A percentile compares a stretch with the other conserved stretches of the same genome.
Evolutionary conservation across 2,113 vertebrate genomes (phyloP).

Genomic region (Tonatia bakeri): DNA sequence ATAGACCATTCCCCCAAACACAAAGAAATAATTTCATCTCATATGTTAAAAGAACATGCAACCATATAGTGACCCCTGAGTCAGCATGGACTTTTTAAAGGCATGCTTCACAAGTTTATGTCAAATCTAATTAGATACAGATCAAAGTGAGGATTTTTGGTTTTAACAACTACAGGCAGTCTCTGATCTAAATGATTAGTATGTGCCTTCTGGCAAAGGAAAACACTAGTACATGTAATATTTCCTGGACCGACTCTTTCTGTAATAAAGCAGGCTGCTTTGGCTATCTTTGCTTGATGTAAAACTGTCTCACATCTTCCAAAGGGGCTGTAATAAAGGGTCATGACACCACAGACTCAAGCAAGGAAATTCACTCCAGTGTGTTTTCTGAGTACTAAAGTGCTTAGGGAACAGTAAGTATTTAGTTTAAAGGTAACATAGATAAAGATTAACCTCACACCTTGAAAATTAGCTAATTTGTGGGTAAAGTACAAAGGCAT

Average conservation of each 20-base stretch:
- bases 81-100: background rate
- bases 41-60: background rate
- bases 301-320: conserved; percentile 23
- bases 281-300: background rate
- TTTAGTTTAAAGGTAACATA: conserved; percentile 57
- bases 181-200: background rate
- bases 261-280: background rate
- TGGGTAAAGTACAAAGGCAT: conserved; percentile 14
- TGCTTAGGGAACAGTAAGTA: background rate
- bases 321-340: conserved; percentile 13
- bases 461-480: conserved; percentile 63
- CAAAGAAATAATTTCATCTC: background rate
- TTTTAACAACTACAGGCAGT: background rate
- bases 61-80: background rate
- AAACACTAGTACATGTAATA: background rate
- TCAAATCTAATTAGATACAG: background rate
- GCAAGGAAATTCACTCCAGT: background rate
- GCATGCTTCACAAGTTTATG: background rate
- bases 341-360: background rate
- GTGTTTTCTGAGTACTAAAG: conserved; percentile 25
- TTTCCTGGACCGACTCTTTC: background rate
- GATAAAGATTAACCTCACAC: conserved; percentile 75
- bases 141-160: background rate
- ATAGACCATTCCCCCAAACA: background rate
- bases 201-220: background rate